phyloP scores from a whole-genome alignment of 2,113 vertebrate species.

The Centropus bengalensis region DNA sequence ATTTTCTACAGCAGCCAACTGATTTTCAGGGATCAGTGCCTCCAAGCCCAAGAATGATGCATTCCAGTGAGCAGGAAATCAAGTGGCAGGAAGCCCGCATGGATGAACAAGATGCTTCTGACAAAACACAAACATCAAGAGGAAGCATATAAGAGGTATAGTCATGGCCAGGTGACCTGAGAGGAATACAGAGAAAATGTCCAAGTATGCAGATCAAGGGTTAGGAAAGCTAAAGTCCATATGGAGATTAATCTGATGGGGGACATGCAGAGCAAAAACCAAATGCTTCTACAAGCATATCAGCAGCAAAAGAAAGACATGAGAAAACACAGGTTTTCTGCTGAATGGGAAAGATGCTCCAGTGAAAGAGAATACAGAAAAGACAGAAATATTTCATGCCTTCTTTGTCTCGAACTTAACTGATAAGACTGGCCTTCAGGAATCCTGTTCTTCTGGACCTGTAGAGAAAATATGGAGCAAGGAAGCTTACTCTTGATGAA shows the following conservation, averaged over 20 bases:
- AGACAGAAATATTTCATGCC: background rate
- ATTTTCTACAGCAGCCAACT: background rate
- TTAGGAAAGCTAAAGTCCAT: background rate
- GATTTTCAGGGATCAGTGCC: background rate
- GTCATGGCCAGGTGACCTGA: background rate
- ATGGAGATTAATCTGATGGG: background rate
- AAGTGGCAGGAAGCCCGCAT: background rate
- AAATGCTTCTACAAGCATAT: background rate
- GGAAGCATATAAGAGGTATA: background rate
- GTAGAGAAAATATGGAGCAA: background rate
- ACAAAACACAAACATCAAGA: background rate
- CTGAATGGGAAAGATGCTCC: background rate
- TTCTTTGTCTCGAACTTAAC: background rate
- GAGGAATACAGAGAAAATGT: background rate
- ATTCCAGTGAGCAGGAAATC: background rate
- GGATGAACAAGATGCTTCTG: background rate
- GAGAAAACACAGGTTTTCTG: background rate
- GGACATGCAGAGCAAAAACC: fast-evolving
- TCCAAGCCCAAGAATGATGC: background rate
- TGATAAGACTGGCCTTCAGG: background rate
- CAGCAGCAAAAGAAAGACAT: background rate
- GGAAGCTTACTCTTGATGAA: background rate
- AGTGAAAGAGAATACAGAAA: background rate
- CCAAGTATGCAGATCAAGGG: background rate
- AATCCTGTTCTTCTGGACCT: background rate